Evolutionary conservation across 2,888 invertebrate genomes (phyloP), one percentile per base, ranked within the genome.

Genomic region (Ypsolopha scabrella): DNA sequence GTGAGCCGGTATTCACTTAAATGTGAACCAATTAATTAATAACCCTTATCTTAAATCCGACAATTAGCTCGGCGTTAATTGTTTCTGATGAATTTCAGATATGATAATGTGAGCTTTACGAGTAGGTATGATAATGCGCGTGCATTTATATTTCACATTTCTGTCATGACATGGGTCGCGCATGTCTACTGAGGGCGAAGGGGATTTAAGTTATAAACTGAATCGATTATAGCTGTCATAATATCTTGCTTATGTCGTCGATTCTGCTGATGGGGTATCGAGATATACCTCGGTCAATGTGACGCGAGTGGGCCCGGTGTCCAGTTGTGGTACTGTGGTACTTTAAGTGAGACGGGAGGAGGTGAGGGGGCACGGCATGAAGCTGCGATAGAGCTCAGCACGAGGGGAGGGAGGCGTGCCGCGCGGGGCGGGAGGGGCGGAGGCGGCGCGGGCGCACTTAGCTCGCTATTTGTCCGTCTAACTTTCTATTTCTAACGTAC

Each of bases 401-500:
- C 24, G 24, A 4, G 2, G 14, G 45, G 24, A n/a, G 24, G 48
- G 13, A 10, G 49, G 41, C 48, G 47, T 14, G 34, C 14, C 36
- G 37, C 36, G 47, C 35, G 35, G 14, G 43, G 43, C 11, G 43
- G 6, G 34, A 24, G 24, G 34, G 7, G 33, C n/a, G 46, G 46
- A 34, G 33, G 46, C 46, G 46, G 46, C 46, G 46, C 46, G 33
- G 9, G 46, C 46, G 46, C 46, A 46, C 10, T 24, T 34, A 24
- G 36, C 46, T 11, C 33, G 46, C 46, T 36, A 46, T 46, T 46
- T 36, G 46, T 46, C 35, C 14, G 34, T 13, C 39, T 41, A 49
- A 9, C 39, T 49, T 39, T 41, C 49, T 49, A 49, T 24, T 41
- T 34, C 49, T 47, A 49, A 10, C 41, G 41, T 43, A 24, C 43